Evolutionary conservation across 2,888 invertebrate species (phyloP).

Genomic region (Cryptosula pallasiana): DNA sequence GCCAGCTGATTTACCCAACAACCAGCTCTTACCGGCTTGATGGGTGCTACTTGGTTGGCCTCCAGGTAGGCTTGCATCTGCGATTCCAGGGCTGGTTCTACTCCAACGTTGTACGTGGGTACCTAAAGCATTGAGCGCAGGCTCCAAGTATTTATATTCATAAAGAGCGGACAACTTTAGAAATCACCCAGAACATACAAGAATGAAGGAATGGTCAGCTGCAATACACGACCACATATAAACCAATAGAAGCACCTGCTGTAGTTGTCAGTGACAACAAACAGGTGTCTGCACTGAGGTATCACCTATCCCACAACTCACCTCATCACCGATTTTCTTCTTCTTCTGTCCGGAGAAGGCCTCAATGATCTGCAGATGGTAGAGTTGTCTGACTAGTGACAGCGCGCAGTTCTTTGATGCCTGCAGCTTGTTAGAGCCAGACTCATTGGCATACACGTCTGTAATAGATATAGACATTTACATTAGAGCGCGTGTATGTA

Average conservation of each 20-base stretch:
- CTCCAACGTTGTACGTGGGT: conserved; percentile 12
- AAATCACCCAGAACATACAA: too few species aligned
- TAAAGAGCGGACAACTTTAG: too few species aligned
- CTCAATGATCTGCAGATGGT: conserved; percentile 88
- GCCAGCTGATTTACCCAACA: too few species aligned
- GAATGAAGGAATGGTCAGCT: too few species aligned
- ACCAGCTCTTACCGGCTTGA: conserved; percentile 6
- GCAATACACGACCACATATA: too few species aligned
- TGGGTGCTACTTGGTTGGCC: neutral
- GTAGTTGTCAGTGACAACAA: too few species aligned
- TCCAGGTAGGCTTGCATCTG: conserved; percentile 4
- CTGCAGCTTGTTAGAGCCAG: conserved; percentile 91
- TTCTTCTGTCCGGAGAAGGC: conserved; percentile 67
- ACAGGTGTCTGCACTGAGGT: too few species aligned
- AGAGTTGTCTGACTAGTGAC: conserved; percentile 87
- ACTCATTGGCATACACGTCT: conserved; percentile 71
- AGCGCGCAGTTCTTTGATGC: conserved; percentile 95
- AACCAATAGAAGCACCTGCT: too few species aligned
- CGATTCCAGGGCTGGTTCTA: neutral
- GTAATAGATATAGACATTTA: conserved; percentile 27
- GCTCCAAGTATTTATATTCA: too few species aligned
- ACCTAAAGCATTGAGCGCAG: too few species aligned
- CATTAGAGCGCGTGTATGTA: too few species aligned
- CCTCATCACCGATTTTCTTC: conserved; percentile 66
- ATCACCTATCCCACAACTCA: too few species aligned